A percentile compares a stretch with the other conserved stretches of the same genome.
These are phyloP conservation scores for Tetrao urogallus DNA, from an alignment of 2,113 vertebrate genomes.

Conservation along the genomic window DNA sequence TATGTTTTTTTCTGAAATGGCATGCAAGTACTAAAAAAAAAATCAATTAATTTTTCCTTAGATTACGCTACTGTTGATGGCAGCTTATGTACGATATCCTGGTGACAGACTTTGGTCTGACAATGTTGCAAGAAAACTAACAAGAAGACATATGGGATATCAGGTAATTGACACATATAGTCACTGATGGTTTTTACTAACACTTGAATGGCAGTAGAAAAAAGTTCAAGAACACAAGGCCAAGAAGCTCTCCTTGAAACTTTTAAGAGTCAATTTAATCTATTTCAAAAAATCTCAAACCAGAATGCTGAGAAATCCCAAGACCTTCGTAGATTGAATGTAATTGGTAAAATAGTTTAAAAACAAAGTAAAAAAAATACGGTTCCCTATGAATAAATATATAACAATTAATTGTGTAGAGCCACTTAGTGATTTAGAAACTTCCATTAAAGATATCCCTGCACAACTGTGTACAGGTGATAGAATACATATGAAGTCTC, in stretches of 20 bases:
- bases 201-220: background rate
- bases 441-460: background rate
- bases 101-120: background rate
- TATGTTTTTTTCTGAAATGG: background rate
- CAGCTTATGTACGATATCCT: background rate
- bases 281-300: background rate
- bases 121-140: background rate
- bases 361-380: background rate
- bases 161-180: background rate
- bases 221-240: background rate
- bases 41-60: background rate
- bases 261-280: background rate
- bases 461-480: background rate
- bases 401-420: background rate
- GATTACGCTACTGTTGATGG: background rate
- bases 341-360: background rate
- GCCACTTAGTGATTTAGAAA: background rate
- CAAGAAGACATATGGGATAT: background rate
- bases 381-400: background rate
- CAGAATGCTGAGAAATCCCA: background rate
- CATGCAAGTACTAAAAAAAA: background rate
- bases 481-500: fast-evolving
- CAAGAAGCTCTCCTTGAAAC: background rate
- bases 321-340: background rate
- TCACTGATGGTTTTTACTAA: background rate